Conservation (phyloP, 2,797 vertebrate genomes). For the Cryptoprocta ferox region DNA sequence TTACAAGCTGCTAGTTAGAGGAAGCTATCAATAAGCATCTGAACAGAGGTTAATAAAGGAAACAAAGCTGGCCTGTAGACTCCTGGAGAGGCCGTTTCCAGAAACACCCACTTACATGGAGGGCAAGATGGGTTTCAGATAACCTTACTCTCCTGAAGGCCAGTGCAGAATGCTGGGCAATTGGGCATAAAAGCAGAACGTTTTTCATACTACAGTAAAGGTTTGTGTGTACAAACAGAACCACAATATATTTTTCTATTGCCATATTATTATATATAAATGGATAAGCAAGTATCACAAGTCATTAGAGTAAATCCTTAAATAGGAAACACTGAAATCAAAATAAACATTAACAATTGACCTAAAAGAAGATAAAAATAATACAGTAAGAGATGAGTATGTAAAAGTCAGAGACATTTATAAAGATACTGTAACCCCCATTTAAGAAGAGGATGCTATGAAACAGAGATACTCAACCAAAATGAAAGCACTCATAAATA, state of each 20-base stretch:
- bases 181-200: background rate
- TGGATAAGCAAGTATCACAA: background rate
- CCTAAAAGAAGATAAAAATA: slow-evolving; percentile 19
- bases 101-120: background rate
- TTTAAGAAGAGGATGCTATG: background rate
- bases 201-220: background rate
- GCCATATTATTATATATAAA: background rate
- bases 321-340: background rate
- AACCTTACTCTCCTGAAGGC: background rate
- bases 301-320: background rate
- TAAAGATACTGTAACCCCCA: background rate
- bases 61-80: background rate
- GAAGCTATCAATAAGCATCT: background rate
- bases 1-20: background rate
- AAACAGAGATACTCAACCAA: background rate
- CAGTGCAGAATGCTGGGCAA: background rate
- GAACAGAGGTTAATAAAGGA: background rate
- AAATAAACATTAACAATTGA: background rate
- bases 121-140: background rate
- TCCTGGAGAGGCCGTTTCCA: background rate
- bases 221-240: background rate
- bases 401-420: slow-evolving; percentile 39
- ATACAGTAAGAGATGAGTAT: background rate
- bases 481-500: background rate
- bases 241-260: background rate